phyloP scores from a whole-genome alignment of 2,113 vertebrate species.

The Cheilinus undulatus region DNA sequence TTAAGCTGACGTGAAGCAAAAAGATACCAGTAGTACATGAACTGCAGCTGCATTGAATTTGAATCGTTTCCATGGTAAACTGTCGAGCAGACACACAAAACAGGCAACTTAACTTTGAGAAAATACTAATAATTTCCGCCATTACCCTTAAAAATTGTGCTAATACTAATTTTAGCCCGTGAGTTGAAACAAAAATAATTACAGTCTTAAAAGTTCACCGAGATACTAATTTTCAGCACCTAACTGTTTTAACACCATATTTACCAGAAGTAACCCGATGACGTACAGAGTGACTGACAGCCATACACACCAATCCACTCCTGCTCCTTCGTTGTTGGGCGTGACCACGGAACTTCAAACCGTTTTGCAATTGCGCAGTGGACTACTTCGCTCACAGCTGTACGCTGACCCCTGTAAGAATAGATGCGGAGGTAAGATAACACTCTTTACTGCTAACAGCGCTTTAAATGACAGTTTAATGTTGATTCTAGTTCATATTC shows the following conservation, averaged over 20 bases:
- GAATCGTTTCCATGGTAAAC: slow-evolving; percentile 31
- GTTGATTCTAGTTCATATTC: background rate
- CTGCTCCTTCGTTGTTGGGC: background rate
- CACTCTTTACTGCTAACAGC: background rate
- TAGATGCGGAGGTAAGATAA: slow-evolving; percentile 40
- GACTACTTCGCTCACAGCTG: slow-evolving; percentile 1
- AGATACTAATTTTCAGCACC: too few species aligned
- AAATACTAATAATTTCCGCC: background rate
- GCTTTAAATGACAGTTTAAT: background rate
- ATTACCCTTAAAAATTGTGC: too few species aligned
- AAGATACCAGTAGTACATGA: too few species aligned
- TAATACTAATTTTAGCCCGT: too few species aligned
- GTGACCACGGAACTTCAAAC: background rate
- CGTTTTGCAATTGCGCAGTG: slow-evolving; percentile 48
- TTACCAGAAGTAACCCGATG: slow-evolving; percentile 34
- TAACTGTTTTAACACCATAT: slow-evolving; percentile 30
- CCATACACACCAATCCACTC: slow-evolving; percentile 12
- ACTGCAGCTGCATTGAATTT: background rate
- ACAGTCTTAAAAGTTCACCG: too few species aligned
- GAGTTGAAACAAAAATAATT: too few species aligned
- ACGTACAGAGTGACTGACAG: background rate
- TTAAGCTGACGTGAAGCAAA: too few species aligned
- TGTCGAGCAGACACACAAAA: background rate
- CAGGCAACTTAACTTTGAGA: background rate
- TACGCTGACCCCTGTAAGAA: slow-evolving; percentile 34